A percentile compares a stretch with the other conserved stretches of the same genome.
Conservation (phyloP, 37 sponge, comb jelly and placozoan genomes). For the Spongilla lacustris region DNA sequence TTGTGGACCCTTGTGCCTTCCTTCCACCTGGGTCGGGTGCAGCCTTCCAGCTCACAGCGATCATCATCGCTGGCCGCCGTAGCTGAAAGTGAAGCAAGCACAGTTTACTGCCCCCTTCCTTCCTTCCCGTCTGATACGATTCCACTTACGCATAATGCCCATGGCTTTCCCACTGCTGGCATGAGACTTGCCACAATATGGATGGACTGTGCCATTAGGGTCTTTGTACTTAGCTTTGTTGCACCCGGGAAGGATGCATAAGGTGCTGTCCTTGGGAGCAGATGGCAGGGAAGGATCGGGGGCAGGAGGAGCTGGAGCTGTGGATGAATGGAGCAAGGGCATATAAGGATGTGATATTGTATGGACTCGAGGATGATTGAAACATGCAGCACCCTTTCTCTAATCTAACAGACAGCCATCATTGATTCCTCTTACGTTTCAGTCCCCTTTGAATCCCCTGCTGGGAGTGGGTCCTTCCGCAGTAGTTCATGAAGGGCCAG, state of each 20-base stretch:
- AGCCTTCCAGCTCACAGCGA: constrained; percentile 74
- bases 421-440: constrained; percentile 58
- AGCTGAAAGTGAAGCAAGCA: no score
- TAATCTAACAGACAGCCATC: no score
- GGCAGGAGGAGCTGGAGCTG: not conserved
- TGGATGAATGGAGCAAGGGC: not conserved
- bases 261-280: constrained; percentile 34
- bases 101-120: no score
- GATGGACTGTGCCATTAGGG: constrained; percentile 19
- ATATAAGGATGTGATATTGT: not conserved
- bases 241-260: constrained; percentile 70
- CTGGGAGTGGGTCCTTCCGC: constrained; percentile 80
- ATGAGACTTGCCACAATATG: constrained; percentile 77
- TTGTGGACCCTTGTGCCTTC: constrained; percentile 51
- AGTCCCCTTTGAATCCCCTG: constrained; percentile 55
- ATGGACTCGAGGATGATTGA: no score
- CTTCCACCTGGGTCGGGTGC: constrained; percentile 36
- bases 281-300: constrained; percentile 12
- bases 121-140: no score
- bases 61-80: constrained; percentile 34
- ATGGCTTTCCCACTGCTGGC: constrained; percentile 48
- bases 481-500: constrained; percentile 93
- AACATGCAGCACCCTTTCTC: no score
- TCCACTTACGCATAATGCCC: constrained; percentile 59
- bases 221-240: constrained; percentile 26